Evolutionary conservation across 1,140 invertebrate species (phyloP), one percentile per base, ranked within the genome.

Genomic region (Lordiphosa collinella): DNA sequence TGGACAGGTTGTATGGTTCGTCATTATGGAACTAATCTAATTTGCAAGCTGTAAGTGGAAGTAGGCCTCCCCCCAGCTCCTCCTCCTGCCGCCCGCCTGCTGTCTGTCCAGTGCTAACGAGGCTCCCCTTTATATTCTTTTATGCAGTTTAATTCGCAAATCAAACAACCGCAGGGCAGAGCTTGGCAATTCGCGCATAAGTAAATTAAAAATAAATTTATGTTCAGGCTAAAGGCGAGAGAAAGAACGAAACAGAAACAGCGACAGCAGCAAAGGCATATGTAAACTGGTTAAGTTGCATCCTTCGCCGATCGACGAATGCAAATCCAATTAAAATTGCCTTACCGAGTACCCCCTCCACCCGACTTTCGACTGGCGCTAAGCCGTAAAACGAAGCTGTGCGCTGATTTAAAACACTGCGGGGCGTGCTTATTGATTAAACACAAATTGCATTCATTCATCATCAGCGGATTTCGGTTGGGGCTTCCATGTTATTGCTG

Each of bases 141-240:
- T 59, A 63, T 48, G 55, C 66, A 67, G 70, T 84, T 82, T 82
- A 82, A 82, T 82, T 82, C 78, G 78, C 78, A 82, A 82, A 82
- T 82, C 78, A 82, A 82, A 82, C 78, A 82, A 73, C 78, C 78
- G 67, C 48, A 56, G 78, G 78, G 72, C 78, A 82, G 46, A 62
- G 58, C 38, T 68, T 31, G 59, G 46, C 59, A 70, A 84, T 78
- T 84, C 72, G 56, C 78, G 78, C 78, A 82, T 82, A 84, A 82
- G 78, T 84, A 84, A 82, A 82, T 82, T 82, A 82, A 82, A 82
- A 82, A 82, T 78, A 78, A 84, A 82, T 82, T 82, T 82, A 82
- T 82, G 78, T 82, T 57, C 67, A 52, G 43, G 35, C 48, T 52
- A 54, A 70, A 57, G 59, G 54, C 59, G 47, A 52, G 41, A 59